phyloP scores from a whole-genome alignment of 2,888 invertebrate species.

The Eupithecia abbreviata region DNA sequence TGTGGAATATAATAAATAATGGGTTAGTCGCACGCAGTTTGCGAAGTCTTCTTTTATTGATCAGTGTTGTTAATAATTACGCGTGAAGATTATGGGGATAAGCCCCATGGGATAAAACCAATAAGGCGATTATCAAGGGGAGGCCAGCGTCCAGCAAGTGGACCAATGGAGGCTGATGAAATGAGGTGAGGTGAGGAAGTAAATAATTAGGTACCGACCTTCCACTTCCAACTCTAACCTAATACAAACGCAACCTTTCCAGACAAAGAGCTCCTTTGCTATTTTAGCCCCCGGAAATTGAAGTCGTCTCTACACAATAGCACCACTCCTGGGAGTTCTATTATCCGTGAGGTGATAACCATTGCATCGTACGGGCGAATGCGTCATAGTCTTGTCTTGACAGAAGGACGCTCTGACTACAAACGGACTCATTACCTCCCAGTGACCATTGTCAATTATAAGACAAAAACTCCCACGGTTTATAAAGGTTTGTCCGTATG shows the following conservation, averaged over 20 bases:
- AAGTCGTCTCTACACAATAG: conserved; percentile 46
- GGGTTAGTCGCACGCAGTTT: neutral
- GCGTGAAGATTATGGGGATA: too few relatives aligned
- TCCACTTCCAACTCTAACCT: neutral
- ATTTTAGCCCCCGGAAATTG: conserved; percentile 39
- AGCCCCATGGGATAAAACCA: too few relatives aligned
- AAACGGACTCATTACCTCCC: conserved; percentile 80
- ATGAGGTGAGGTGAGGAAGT: too few relatives aligned
- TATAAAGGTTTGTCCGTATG: conserved; percentile 76
- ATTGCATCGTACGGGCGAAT: conserved; percentile 64
- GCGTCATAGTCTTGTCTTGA: conserved; percentile 72
- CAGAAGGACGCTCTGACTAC: conserved; percentile 79
- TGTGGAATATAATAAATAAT: neutral
- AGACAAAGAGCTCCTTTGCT: conserved; percentile 26
- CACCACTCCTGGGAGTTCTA: conserved; percentile 50
- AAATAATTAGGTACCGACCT: neutral
- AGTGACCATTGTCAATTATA: conserved; percentile 79
- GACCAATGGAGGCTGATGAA: too few relatives aligned
- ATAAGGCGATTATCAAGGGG: too few relatives aligned
- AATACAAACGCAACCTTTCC: neutral
- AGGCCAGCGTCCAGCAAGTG: too few relatives aligned
- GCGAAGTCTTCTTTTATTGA: neutral
- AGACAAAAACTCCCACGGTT: conserved; percentile 82
- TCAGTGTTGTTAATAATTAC: neutral
- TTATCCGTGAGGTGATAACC: conserved; percentile 66